phyloP scores from a whole-genome alignment of 1,140 invertebrate species.

The Geopemphigus sp. region DNA sequence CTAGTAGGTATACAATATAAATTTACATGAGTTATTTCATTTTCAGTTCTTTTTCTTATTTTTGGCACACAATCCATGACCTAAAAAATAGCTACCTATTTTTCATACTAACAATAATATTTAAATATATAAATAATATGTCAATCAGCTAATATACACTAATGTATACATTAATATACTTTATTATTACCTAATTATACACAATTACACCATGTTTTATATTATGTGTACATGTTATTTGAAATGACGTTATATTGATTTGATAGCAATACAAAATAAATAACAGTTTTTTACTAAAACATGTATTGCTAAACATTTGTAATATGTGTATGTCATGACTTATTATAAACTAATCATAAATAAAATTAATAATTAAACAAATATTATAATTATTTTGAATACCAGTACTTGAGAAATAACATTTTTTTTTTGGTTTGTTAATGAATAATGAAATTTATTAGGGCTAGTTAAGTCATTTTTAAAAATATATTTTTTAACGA shows the following conservation, averaged over 20 bases:
- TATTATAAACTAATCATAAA: neutral
- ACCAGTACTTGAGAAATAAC: too few relatives aligned
- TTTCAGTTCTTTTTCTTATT: neutral
- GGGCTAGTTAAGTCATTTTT: too few relatives aligned
- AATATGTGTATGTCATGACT: neutral
- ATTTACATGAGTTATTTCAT: neutral
- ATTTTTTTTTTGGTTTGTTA: too few relatives aligned
- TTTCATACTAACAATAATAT: neutral
- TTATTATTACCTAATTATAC: too few relatives aligned
- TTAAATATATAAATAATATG: neutral
- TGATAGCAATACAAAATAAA: neutral
- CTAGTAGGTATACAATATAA: neutral
- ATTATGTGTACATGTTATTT: neutral
- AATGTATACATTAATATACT: neutral
- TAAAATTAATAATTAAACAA: too few relatives aligned
- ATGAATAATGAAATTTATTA: too few relatives aligned
- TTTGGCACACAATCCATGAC: constrained; percentile 16
- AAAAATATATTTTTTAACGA: too few relatives aligned
- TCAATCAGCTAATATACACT: neutral
- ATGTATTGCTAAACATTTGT: neutral
- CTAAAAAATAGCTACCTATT: constrained; percentile 7
- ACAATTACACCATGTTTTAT: neutral
- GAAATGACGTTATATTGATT: neutral
- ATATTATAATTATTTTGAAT: too few relatives aligned
- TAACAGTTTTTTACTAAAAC: neutral